These are phyloP conservation scores for Cebidichthys violaceus DNA, from an alignment of 2,113 vertebrate genomes.

Conservation along the genomic window DNA sequence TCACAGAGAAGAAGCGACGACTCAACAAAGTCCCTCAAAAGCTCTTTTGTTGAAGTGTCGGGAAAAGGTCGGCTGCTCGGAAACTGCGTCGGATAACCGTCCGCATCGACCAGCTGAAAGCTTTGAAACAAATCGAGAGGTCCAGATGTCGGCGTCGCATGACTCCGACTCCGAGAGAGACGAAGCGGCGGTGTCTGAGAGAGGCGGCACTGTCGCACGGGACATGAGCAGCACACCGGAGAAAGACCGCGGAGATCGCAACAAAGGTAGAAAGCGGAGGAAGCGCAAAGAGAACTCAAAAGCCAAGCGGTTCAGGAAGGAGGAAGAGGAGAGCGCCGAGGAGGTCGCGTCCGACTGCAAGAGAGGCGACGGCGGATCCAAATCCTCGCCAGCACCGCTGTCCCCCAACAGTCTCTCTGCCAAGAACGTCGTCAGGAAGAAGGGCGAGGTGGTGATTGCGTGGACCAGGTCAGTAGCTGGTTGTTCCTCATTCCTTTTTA, in stretches of 20 bases:
- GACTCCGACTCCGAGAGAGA: neutral
- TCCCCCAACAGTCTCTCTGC: conserved; percentile 89
- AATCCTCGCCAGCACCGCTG: conserved; percentile 24
- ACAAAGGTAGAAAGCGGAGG: conserved; percentile 73
- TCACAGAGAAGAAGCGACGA: neutral
- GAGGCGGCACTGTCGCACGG: neutral
- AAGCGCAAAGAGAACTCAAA: conserved; percentile 58
- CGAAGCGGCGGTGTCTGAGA: conserved; percentile 19
- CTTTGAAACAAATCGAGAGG: neutral
- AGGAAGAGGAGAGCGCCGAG: conserved; percentile 34
- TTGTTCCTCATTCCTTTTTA: neutral
- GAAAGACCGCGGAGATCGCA: neutral
- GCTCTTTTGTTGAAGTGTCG: neutral
- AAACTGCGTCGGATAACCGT: neutral
- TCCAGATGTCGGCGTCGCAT: neutral
- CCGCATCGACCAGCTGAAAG: neutral
- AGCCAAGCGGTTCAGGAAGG: conserved; percentile 80
- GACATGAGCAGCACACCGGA: conserved; percentile 5
- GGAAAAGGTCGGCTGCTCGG: neutral
- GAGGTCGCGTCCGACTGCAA: conserved; percentile 67
- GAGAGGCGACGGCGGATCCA: conserved; percentile 21
- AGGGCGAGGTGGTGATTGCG: conserved; percentile 92
- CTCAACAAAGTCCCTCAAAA: neutral
- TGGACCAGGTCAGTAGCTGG: conserved; percentile 92
- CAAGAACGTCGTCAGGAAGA: conserved; percentile 94